Base-by-base conservation (phyloP, 2,113 vertebrate species). In the Mohoua ochrocephala region DNA sequence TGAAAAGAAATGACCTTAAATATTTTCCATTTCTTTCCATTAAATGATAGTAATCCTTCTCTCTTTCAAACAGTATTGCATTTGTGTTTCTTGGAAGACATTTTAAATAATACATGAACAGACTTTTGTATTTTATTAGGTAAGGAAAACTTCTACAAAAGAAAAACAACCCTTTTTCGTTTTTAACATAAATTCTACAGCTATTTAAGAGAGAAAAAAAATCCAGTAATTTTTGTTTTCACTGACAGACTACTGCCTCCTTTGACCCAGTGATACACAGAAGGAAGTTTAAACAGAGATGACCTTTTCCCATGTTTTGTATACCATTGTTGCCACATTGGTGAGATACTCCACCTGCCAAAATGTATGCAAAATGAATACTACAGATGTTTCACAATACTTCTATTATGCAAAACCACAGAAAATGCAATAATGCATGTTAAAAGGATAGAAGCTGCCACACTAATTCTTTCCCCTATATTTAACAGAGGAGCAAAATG, bases 11-110 rank as follows among this genome's bases (percentile, higher is more conserved):
- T 91, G 52, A 96, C 88, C 91, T 92, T 78, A 94, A 94, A 81
- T 83, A 92, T 94, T 91, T 94, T 78, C 81, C 41, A 75, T 89
- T 96, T 94, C 95, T 93, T 93, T 91, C 65, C 69, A 71, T 95
- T 95, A 97, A 97, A 91, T 61, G 49, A 64, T 74, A 88, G 78
- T 78, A 94, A 96, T 89, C 76, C 88, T 81, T 73, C 68, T 79
- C 63, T 71, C 78, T 94, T 95, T 94, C 68, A 95, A 84, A 42
- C 28, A 44, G 69, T 60, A 74, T 11, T 59, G 61, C 84, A 78
- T 80, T 24, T 92, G 79, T 56, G 81, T 88, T 85, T 82, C 74
- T 73, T 90, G 82, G 54, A 95, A 96, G 79, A 77, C 16, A 41
- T 27, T 88, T 93, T 81, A 80, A 90, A 83, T 74, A 88, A 83